phyloP scores from a whole-genome alignment of 2,888 invertebrate species.

The Acrobasis consociella region DNA sequence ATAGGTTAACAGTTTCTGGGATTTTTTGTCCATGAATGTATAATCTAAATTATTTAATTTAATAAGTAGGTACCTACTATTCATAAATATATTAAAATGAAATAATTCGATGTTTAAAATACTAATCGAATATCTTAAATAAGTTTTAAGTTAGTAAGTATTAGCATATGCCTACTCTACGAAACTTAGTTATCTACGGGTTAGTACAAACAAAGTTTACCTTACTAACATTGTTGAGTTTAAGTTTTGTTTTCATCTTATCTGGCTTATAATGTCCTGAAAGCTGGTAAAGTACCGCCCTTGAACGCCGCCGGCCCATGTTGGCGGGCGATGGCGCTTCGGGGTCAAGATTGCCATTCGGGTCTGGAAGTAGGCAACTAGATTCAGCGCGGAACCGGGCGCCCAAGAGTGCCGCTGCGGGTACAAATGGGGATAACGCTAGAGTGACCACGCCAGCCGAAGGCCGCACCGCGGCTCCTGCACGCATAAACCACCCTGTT shows the following conservation, averaged over 20 bases:
- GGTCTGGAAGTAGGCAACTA: constrained; percentile 91
- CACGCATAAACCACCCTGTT: constrained; percentile 80
- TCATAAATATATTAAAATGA: no score
- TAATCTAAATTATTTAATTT: no score
- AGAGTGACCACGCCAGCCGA: constrained; percentile 84
- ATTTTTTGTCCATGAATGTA: no score
- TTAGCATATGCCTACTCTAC: constrained; percentile 24
- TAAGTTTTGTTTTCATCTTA: constrained; percentile 95
- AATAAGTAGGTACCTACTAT: no score
- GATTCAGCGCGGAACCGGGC: constrained; percentile 91
- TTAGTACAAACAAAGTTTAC: constrained; percentile 44
- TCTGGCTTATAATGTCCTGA: constrained; percentile 98
- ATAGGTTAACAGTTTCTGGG: no score
- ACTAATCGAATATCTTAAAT: no score
- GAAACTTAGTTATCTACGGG: not conserved
- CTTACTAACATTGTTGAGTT: constrained; percentile 95
- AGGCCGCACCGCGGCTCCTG: constrained; percentile 83
- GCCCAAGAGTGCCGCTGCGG: constrained; percentile 90
- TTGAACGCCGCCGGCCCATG: constrained; percentile 95
- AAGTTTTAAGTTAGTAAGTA: constrained; percentile 18
- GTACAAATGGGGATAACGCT: constrained; percentile 84
- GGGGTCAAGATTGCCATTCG: constrained; percentile 91
- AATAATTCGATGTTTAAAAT: no score
- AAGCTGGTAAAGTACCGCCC: constrained; percentile 97
- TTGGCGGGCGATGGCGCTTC: constrained; percentile 92